A percentile compares a stretch with the other conserved stretches of the same genome.
Evolutionary conservation across 2,113 vertebrate species (phyloP).

Genomic region (Sprattus sprattus): DNA sequence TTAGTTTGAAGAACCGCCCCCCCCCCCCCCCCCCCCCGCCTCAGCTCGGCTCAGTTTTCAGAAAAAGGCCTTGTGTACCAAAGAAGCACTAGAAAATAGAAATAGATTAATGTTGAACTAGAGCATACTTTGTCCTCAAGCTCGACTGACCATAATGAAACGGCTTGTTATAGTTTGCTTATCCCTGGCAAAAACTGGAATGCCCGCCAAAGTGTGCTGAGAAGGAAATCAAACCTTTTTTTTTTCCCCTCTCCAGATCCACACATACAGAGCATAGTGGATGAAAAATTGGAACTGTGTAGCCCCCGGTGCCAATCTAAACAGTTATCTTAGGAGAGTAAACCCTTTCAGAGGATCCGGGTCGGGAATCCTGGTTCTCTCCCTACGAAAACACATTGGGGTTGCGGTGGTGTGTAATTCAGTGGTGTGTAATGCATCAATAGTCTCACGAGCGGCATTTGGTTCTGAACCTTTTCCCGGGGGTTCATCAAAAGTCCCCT

Average conservation of each 20-base stretch:
- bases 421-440: not conserved
- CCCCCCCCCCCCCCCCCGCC: too few relatives aligned
- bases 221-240: constrained; percentile 22
- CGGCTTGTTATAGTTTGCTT: constrained; percentile 35
- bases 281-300: constrained; percentile 43
- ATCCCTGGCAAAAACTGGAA: constrained; percentile 35
- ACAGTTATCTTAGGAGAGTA: constrained; percentile 36
- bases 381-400: constrained; percentile 44
- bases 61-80: not conserved
- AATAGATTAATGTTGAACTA: constrained; percentile 37
- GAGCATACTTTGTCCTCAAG: constrained; percentile 30
- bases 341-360: constrained; percentile 39
- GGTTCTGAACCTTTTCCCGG: not conserved
- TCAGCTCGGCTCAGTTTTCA: not conserved
- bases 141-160: constrained; percentile 41
- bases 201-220: constrained; percentile 30
- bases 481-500: not conserved
- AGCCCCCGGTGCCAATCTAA: constrained; percentile 45
- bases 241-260: constrained; percentile 7
- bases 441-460: not conserved
- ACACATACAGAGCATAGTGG: constrained; percentile 29
- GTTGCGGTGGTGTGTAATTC: constrained; percentile 13
- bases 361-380: not conserved
- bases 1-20: not conserved
- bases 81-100: not conserved